Evolutionary conservation across 2,888 invertebrate species (phyloP), one percentile per base, ranked within the genome.

Genomic region (Chirona hameri): DNA sequence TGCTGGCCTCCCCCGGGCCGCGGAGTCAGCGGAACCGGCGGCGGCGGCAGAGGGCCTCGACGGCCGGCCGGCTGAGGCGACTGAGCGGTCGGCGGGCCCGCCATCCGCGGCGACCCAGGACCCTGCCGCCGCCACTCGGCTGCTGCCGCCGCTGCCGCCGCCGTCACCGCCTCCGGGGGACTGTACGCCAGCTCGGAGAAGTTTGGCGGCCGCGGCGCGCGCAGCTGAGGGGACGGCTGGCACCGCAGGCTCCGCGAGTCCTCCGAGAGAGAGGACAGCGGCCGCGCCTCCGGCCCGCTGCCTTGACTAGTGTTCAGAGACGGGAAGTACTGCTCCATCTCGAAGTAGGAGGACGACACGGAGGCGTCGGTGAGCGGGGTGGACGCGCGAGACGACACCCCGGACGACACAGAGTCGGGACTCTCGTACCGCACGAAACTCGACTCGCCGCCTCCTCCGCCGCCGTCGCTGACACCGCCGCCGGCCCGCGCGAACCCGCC

Each of bases 381-480:
- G 15, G 79, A 52, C 4, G 79, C 48, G 52, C 79, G 52, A 15
- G 79, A 80, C 52, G 79, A 48, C 27, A 52, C 79, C 27, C 52
- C 52, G 5, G 84, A 84, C 18, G 85, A 84, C 18, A 82, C 84
- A 15, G 84, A 84, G 82, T 85, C 85, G 46, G 85, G 85, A 5
- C 83, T 83, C 60, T 84, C 84, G 81, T 85, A 85, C 29, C 85
- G 83, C 31, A 84, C 84, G 82, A 84, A 84, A 82, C 85, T 85
- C 82, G 84, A 84, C 65, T 57, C 52, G 39, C 80, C 81, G 31
- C 80, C 48, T 24, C 48, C 79, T 72, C 81, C 80, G 29, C 80
- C 80, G 29, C 48, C 80, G n/a, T 24, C 46, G n/a, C n/a, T n/a
- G 27, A 39, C 80, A 27, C 80, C 18, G 9, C 39, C 39, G 79